Evolutionary conservation across 2,113 vertebrate genomes (phyloP).

Genomic region (cattle (Bos taurus)): DNA sequence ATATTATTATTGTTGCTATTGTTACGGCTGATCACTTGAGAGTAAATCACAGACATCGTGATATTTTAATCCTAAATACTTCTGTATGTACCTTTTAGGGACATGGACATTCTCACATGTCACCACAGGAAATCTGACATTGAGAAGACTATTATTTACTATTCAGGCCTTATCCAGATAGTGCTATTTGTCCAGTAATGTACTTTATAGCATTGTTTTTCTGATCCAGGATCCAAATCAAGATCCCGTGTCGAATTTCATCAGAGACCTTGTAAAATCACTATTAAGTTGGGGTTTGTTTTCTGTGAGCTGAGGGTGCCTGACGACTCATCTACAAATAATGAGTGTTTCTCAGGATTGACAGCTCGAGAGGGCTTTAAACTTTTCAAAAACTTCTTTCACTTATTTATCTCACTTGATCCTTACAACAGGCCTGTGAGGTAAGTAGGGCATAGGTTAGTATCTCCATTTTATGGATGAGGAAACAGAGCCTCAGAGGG

Average conservation of each 20-base stretch:
- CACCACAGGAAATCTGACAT: not conserved
- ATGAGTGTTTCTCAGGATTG: not conserved
- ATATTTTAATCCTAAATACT: constrained; percentile 15
- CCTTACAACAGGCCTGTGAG: constrained; percentile 7
- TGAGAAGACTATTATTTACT: not conserved
- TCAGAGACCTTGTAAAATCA: constrained; percentile 16
- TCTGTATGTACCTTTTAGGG: not conserved
- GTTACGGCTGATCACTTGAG: not conserved
- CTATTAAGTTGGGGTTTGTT: not conserved
- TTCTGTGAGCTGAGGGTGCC: not conserved
- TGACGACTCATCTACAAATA: not conserved
- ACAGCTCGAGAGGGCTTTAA: not conserved
- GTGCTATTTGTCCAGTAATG: not conserved
- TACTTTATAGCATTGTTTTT: not conserved
- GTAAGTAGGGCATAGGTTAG: constrained; percentile 28
- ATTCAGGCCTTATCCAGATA: not conserved
- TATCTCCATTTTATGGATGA: constrained; percentile 54
- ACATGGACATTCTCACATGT: not conserved
- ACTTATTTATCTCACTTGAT: constrained; percentile 43
- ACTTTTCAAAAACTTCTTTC: constrained; percentile 46
- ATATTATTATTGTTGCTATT: not conserved
- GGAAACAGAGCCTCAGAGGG: constrained; percentile 17
- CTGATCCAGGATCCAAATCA: constrained; percentile 1
- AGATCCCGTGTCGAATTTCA: not conserved
- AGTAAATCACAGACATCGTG: not conserved